Percentiles rank a stretch among this genome's conserved stretches.
phyloP scores from a whole-genome alignment of 2,113 vertebrate species.

The Tympanuchus pallidicinctus region DNA sequence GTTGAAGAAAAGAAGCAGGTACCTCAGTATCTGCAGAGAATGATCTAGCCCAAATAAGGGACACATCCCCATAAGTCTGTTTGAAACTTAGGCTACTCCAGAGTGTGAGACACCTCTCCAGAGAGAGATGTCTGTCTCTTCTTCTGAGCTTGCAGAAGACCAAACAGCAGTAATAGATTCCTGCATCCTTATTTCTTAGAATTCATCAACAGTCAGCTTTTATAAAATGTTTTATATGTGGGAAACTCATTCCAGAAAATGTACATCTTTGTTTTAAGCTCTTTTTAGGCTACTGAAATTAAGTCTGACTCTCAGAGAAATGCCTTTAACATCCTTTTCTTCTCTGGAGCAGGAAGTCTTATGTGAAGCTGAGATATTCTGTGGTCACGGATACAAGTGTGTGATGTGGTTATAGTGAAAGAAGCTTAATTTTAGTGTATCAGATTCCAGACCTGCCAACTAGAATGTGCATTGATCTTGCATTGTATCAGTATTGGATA shows the following conservation, averaged over 20 bases:
- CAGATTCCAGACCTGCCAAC: not conserved
- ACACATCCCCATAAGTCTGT: not conserved
- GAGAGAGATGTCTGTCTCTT: not conserved
- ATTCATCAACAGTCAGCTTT: not conserved
- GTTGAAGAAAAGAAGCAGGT: not conserved
- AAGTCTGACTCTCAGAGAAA: not conserved
- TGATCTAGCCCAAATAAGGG: not conserved
- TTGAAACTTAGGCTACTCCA: not conserved
- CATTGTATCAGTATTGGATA: not conserved
- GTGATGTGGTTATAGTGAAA: not conserved
- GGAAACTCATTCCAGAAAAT: not conserved
- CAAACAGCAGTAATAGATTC: not conserved
- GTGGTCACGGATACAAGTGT: not conserved
- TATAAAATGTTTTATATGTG: not conserved
- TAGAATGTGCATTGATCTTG: not conserved
- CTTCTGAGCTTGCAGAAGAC: not conserved
- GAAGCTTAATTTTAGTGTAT: not conserved
- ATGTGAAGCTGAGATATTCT: not conserved
- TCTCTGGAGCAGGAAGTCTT: not conserved
- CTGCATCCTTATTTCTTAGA: not conserved
- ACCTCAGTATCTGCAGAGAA: not conserved
- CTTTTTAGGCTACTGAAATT: not conserved
- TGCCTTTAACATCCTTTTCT: not conserved
- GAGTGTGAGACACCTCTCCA: not conserved
- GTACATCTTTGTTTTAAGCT: not conserved